These are phyloP conservation scores for Plutomurus gul DNA, from an alignment of 1,140 invertebrate genomes.

Conservation along the genomic window DNA sequence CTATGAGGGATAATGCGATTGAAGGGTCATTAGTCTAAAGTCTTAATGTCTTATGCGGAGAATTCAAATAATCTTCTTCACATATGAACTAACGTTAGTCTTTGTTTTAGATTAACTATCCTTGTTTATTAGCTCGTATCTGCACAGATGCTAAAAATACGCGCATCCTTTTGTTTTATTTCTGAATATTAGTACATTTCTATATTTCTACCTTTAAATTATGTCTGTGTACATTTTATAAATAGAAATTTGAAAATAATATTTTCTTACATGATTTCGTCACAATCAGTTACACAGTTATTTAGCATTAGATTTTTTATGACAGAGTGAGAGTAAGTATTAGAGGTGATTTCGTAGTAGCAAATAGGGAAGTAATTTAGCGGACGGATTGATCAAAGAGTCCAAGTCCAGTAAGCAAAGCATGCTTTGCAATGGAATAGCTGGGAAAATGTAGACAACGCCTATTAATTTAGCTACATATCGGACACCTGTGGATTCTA, in stretches of 20 bases:
- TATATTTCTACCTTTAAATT: too few species aligned
- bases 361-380: background rate
- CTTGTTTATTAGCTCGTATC: too few species aligned
- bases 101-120: background rate
- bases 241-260: too few species aligned
- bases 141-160: too few species aligned
- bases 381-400: background rate
- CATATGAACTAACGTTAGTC: too few species aligned
- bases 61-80: background rate
- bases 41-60: background rate
- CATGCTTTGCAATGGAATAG: background rate
- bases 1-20: background rate
- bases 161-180: too few species aligned
- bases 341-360: background rate
- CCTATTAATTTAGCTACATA: slow-evolving; percentile 29
- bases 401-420: background rate
- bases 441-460: slow-evolving; percentile 24
- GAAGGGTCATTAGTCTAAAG: slow-evolving; percentile 31
- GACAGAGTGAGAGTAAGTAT: background rate
- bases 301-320: background rate
- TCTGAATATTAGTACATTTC: too few species aligned
- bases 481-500: slow-evolving; percentile 43
- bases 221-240: too few species aligned
- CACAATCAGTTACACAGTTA: background rate
- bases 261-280: too few species aligned